Base-by-base conservation (phyloP, 2,888 invertebrate genomes). In the Phasia obesa region DNA sequence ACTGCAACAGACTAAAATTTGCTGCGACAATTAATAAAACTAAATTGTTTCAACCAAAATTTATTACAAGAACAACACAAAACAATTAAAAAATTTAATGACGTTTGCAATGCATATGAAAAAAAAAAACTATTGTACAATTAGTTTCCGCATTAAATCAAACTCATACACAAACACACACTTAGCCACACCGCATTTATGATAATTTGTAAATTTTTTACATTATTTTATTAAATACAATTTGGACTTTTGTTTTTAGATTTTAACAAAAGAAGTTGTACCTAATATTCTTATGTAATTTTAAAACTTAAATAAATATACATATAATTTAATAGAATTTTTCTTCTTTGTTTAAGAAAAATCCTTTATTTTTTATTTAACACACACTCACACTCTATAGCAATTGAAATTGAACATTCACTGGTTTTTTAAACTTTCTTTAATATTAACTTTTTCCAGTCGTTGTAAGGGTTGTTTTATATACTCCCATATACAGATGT, bases 381-480 rank as follows among this genome's bases (percentile, higher is more conserved):
- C 23, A 62, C 31, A 70, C 53, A 57, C 47, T 60, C 35, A 64
- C 65, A 57, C 25, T 44, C 5, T 31, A 27, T 38, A n/a, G 15
- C 3, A 21, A 17, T 47, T 25, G 7, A 17, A 35, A 64, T 23
- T 62, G 60, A 51, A 67, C 59, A 51, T 38, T 44, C 53, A 77
- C 60, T 21, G n/a, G 23, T 15, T 31, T 64, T 64, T 65, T 25
- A 35, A 47, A 7, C 51, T 69, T 62, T 62, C 49, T 42, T 67
- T 38, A 75, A 51, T 62, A 47, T 62, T 6, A 77, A 73, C 21
- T 69, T 81, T 81, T 76, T 69, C 53, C 65, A 79, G 31, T 53
- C 47, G 59, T 71, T 21, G 31, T 75, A 65, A 57, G 83, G 83
- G 79, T 79, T 67, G 79, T 75, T 83, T 83, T 75, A 23, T 44